phyloP scores from a whole-genome alignment of 2,888 invertebrate genomes.

The Tipula helvola region DNA sequence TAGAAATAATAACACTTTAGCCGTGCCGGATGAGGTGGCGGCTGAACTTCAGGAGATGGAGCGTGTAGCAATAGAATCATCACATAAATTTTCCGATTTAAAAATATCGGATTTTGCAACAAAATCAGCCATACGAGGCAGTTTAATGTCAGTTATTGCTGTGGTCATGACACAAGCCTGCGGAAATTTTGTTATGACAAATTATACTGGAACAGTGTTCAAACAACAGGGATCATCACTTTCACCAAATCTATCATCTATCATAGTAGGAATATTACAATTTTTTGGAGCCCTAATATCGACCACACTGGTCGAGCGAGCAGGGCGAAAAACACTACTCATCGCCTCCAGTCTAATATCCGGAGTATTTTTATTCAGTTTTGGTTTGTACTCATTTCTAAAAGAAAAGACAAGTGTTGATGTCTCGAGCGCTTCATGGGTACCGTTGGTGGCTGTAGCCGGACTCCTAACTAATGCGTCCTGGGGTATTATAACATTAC shows the following conservation, averaged over 20 bases:
- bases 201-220: conserved; percentile 31
- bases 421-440: conserved; percentile 24
- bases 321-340: conserved; percentile 26
- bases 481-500: conserved; percentile 23
- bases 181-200: conserved; percentile 31
- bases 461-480: conserved; percentile 24
- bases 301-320: conserved; percentile 28
- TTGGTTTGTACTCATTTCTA: conserved; percentile 25
- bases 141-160: too few species aligned
- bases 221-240: conserved; percentile 27
- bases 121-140: too few species aligned
- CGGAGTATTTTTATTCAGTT: conserved; percentile 23
- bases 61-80: too few species aligned
- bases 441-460: conserved; percentile 30
- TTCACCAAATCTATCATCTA: conserved; percentile 27
- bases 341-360: conserved; percentile 27
- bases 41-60: too few species aligned
- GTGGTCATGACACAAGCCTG: conserved; percentile 24
- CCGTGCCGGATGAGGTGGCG: too few species aligned
- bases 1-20: too few species aligned
- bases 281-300: conserved; percentile 28
- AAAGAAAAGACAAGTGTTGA: conserved; percentile 20
- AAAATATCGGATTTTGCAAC: too few species aligned
- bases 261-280: conserved; percentile 30
- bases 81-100: too few species aligned